A percentile compares a stretch with the other conserved stretches of the same genome.
phyloP scores from a whole-genome alignment of 1,140 invertebrate genomes.

The Lasaia peninsularis region DNA sequence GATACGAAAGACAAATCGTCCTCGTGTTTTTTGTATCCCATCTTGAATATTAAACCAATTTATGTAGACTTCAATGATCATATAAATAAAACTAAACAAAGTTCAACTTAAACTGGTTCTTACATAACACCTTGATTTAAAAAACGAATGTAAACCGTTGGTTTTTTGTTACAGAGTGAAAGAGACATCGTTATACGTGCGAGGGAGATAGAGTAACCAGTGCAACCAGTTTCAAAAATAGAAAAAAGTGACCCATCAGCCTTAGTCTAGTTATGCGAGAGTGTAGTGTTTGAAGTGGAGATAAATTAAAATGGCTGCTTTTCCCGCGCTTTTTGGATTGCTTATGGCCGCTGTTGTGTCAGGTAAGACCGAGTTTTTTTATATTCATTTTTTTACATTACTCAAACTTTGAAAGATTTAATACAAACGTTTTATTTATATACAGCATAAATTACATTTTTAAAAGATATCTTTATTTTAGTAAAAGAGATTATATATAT shows the following conservation, averaged over 20 bases:
- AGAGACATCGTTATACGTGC: conserved; percentile 32
- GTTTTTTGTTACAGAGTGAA: conserved; percentile 58
- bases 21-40: background rate
- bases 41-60: conserved; percentile 5
- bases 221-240: conserved; percentile 38
- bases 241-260: conserved; percentile 40
- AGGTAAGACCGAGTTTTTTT: conserved; percentile 34
- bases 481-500: too few relatives aligned
- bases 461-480: too few relatives aligned
- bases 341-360: conserved; percentile 43
- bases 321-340: conserved; percentile 60
- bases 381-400: background rate
- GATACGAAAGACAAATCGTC: conserved; percentile 11
- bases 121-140: conserved; percentile 28
- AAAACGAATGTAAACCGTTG: conserved; percentile 21
- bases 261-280: conserved; percentile 54
- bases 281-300: conserved; percentile 43
- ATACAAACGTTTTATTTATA: too few relatives aligned
- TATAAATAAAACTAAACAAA: conserved; percentile 8
- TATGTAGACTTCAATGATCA: conserved; percentile 2
- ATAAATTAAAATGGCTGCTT: conserved; percentile 49
- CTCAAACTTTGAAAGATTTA: too few relatives aligned
- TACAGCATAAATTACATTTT: too few relatives aligned
- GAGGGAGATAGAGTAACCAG: conserved; percentile 40
- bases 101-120: conserved; percentile 7